Percentiles rank a stretch among this genome's conserved stretches.
phyloP scores from a whole-genome alignment of 2,797 vertebrate species.

The Muscicapa comitata region DNA sequence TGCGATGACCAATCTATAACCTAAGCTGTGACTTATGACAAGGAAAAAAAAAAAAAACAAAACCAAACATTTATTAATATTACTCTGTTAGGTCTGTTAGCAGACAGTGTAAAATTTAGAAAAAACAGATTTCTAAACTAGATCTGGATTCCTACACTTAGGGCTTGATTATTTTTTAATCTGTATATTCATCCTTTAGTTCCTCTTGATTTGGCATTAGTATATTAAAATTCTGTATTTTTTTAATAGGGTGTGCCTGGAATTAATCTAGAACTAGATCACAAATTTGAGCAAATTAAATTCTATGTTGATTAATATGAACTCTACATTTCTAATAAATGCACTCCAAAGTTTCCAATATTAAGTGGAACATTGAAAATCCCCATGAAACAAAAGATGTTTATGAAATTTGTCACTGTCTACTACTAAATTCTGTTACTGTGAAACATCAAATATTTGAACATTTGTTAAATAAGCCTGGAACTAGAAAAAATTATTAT shows the following conservation, averaged over 20 bases:
- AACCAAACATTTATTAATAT: conserved; percentile 8
- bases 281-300: conserved; percentile 48
- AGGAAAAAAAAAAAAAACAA: conserved; percentile 10
- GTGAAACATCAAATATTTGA: neutral
- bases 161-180: conserved; percentile 45
- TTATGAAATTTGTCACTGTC: neutral
- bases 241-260: neutral
- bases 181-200: neutral
- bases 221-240: neutral
- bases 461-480: neutral
- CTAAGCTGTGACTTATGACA: neutral
- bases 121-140: neutral
- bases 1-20: neutral
- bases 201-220: neutral
- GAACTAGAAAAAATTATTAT: neutral
- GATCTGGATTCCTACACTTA: neutral
- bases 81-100: neutral
- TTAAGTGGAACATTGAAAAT: conserved; percentile 6
- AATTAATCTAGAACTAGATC: conserved; percentile 23
- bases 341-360: neutral
- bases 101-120: conserved; percentile 4
- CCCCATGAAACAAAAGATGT: neutral
- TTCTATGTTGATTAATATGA: conserved; percentile 27
- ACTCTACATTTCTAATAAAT: conserved; percentile 1
- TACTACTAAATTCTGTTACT: neutral